Percentiles rank a stretch among this genome's conserved stretches.
Conservation (phyloP, 2,888 invertebrate genomes). For the Imbricaverruca yamaguchii region DNA sequence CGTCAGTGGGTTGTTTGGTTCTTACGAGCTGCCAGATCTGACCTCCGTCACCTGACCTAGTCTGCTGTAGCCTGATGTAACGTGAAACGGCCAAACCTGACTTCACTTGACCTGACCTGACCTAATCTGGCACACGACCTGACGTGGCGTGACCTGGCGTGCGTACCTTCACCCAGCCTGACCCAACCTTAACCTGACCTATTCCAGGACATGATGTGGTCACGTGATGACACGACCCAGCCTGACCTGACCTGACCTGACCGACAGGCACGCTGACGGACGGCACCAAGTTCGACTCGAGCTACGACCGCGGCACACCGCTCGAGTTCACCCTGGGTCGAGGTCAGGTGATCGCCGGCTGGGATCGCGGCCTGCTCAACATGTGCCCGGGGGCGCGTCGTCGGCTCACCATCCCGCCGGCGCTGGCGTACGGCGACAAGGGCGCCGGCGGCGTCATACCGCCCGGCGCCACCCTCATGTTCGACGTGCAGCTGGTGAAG, state of each 20-base stretch:
- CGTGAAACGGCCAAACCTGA: background rate
- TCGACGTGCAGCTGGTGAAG: constrained; percentile 86
- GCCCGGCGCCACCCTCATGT: constrained; percentile 64
- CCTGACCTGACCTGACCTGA: background rate
- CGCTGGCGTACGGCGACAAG: constrained; percentile 39
- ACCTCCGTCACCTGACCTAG: background rate
- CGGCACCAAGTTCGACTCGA: constrained; percentile 25
- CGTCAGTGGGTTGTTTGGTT: too few relatives aligned
- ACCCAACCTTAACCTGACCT: background rate
- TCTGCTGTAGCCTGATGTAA: background rate
- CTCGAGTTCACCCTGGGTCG: constrained; percentile 43
- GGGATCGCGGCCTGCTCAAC: constrained; percentile 44
- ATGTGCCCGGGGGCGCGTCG: constrained; percentile 44
- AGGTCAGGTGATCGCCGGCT: constrained; percentile 43
- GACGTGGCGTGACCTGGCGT: background rate
- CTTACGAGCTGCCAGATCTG: too few relatives aligned
- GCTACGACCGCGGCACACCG: constrained; percentile 35
- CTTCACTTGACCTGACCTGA: background rate
- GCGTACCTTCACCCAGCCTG: background rate
- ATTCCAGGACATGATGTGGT: too few relatives aligned
- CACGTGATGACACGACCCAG: background rate
- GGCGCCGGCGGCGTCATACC: constrained; percentile 31
- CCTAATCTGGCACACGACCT: background rate
- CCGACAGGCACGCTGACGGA: constrained; percentile 15
- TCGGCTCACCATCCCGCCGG: constrained; percentile 40